Base-by-base conservation (phyloP, 2,888 invertebrate genomes). In the Holacanthella duospinosa region DNA sequence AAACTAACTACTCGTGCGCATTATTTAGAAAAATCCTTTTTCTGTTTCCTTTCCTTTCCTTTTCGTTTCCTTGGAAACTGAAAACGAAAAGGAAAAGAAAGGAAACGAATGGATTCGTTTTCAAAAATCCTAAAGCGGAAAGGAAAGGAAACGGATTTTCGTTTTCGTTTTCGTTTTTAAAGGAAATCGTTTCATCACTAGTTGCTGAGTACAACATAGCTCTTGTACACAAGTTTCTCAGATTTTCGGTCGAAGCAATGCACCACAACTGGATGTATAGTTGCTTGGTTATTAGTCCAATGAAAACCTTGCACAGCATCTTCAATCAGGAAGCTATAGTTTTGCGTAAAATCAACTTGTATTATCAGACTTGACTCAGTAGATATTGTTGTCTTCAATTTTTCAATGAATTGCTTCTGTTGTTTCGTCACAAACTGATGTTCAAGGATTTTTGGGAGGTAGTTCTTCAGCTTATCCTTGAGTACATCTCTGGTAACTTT, bases 261-360 rank as follows among this genome's bases (percentile, higher is more conserved):
- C 1, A 44, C 57, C 1, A 56, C 55, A 27, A 62, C 56, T 43
- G 62, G 62, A 29, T 62, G 62, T 21, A 62, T 43, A 1, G 56
- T 62, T 1, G 62, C 62, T 24, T 62, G 62, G 1, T 62, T 19
- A 12, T 62, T 56, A 19, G 26, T 43, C 62, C 62, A 62, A 28
- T 62, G 57, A 27, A 27, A 29, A 27, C 62, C 57, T 19, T 57
- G 44, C 2, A 57, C 44, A 1, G 56, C 56, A 27, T 57, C 57
- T 21, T 62, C 57, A 27, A 56, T 24, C 6, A 43, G 4, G 43
- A 62, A 62, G 19, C n/a, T 27, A 27, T 57, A 62, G 19, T 55
- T 62, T 62, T 62, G 28, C 1, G 28, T 57, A 24, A 29, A 61
- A 44, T 59, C 59, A 2, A 57, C 57, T 29, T 57, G 29, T 2